These are phyloP conservation scores for Toxotes lorentzi DNA, from an alignment of 2,797 vertebrate genomes.

Conservation along the genomic window DNA sequence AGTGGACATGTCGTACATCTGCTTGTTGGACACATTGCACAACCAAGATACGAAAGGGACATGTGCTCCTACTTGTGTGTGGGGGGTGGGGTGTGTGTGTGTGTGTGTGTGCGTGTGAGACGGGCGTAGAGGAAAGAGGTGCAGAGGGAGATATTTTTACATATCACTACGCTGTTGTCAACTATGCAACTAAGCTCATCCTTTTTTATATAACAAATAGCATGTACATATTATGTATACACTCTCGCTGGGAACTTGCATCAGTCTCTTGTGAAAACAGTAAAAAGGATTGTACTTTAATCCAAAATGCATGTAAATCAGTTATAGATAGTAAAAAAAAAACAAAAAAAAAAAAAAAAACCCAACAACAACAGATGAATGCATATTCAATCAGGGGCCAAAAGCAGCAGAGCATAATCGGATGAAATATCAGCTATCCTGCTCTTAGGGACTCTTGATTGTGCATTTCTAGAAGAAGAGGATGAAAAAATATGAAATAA, in stretches of 20 bases:
- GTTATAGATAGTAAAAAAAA: conserved; percentile 4
- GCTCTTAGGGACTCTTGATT: neutral
- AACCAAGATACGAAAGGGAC: neutral
- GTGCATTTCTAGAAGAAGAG: neutral
- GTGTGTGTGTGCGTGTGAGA: neutral
- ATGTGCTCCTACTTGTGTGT: neutral
- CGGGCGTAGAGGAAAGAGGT: neutral
- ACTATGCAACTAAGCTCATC: neutral
- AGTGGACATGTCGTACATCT: neutral
- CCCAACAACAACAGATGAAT: neutral
- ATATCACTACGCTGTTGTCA: neutral
- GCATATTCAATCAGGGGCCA: conserved; percentile 24
- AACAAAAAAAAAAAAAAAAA: too few relatives aligned
- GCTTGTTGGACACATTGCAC: neutral
- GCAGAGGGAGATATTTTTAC: neutral
- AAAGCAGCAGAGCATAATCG: neutral
- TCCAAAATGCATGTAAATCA: conserved; percentile 8
- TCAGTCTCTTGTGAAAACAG: neutral
- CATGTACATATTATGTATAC: neutral
- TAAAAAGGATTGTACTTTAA: neutral
- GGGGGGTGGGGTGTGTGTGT: neutral
- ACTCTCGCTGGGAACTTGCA: neutral
- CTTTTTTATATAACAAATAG: neutral
- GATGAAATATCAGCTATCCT: conserved; percentile 4
- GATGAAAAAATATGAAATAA: neutral